A percentile compares a stretch with the other conserved stretches of the same genome.
Evolutionary conservation across 2,888 invertebrate species (phyloP).

Genomic region (Acanthococcus lagerstroemiae): DNA sequence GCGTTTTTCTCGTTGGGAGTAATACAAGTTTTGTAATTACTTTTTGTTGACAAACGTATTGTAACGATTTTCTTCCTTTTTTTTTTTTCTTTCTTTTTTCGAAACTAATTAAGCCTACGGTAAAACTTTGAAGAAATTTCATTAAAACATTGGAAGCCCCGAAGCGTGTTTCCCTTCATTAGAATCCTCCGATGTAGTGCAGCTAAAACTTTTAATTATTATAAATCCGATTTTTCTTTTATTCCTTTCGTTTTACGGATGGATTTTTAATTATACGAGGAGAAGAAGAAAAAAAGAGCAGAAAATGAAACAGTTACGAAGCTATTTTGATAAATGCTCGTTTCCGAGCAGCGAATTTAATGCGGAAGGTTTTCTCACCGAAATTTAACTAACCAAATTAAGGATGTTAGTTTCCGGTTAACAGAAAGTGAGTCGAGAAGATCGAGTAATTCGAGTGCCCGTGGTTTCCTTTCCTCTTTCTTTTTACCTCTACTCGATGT

Average conservation of each 20-base stretch:
- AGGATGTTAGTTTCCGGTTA: too few relatives aligned
- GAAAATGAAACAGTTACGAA: background rate
- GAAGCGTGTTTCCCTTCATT: conserved; percentile 26
- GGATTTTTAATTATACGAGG: too few relatives aligned
- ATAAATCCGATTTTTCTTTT: conserved; percentile 28
- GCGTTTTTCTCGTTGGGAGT: conserved; percentile 12
- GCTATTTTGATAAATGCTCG: background rate
- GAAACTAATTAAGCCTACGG: conserved; percentile 26
- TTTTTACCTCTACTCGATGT: background rate
- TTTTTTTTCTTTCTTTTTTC: background rate
- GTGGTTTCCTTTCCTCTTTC: background rate
- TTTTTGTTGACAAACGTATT: conserved; percentile 31
- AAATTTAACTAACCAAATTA: background rate
- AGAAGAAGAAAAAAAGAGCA: too few relatives aligned
- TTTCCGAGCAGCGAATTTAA: background rate
- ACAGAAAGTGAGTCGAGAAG: too few relatives aligned
- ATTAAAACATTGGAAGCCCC: conserved; percentile 27
- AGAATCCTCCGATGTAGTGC: conserved; percentile 26
- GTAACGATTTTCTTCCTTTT: conserved; percentile 23
- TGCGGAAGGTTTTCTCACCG: background rate
- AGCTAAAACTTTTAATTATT: conserved; percentile 29
- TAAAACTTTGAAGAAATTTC: conserved; percentile 28
- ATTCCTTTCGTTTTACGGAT: conserved; percentile 7
- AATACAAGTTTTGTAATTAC: conserved; percentile 29
- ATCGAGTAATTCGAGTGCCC: too few relatives aligned